Base-by-base conservation (phyloP, 2,797 vertebrate species). In the Eulemur rubriventer region DNA sequence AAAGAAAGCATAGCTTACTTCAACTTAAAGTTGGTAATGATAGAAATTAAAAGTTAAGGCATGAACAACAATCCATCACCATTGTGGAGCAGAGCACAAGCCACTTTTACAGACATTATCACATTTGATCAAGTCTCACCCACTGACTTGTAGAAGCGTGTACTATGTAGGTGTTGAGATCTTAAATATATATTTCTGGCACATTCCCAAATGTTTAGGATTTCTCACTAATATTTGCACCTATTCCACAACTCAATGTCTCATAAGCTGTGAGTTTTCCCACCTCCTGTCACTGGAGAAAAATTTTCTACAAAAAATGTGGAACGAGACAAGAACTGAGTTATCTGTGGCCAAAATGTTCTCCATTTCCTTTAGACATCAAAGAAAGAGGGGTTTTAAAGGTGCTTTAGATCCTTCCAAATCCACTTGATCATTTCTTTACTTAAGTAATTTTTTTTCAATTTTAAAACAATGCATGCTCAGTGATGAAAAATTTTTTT, bases 241-340 rank as follows among this genome's bases (percentile, higher is more conserved):
- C 20, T 90, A 67, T 75, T 94, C 83, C 67, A 79, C 41, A 93
- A 43, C 17, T 76, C 63, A 41, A 0, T 57, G 50, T 91, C 73
- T 95, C 73, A 82, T 79, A 75, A 90, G 6, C 88, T 95, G 12
- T 88, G 78, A 80, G 78, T 94, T 96, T 95, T 95, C 65, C 85
- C 59, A 95, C 67, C 55, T 95, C 57, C 69, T 96, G 67, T 95
- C 43, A 90, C 33, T 73, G 46, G 61, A 80, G 48, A 67, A 94
- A 90, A 91, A 35, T 63, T 48, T 87, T 84, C 41, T 88, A 69
- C 41, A 92, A 55, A 85, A 70, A 75, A 4, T 75, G 59, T 92
- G 52, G 35, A 82, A 63, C 88, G 35, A 94, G 55, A 63, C 43
- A 88, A 46, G 28, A 65, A 7, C 57, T 78, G 85, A 93, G 35